phyloP scores from a whole-genome alignment of 1,140 invertebrate genomes.

The Galleria mellonella region DNA sequence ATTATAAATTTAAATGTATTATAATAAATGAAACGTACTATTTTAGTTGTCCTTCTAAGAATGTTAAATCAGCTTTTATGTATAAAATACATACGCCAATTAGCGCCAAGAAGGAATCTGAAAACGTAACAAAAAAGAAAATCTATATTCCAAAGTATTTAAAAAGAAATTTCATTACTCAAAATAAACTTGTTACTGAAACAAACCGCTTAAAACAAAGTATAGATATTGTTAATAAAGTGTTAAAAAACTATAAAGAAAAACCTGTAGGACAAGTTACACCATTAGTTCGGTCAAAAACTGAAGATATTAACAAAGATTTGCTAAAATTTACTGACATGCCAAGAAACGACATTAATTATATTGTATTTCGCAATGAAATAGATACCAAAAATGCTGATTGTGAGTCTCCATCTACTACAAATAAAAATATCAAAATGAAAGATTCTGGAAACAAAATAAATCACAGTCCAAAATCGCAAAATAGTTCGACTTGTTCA shows the following conservation, averaged over 20 bases:
- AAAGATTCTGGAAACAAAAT: constrained; percentile 14
- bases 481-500: constrained; percentile 50
- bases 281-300: constrained; percentile 4
- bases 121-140: constrained; percentile 11
- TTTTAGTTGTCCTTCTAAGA: no score
- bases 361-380: constrained; percentile 49
- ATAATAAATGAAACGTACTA: no score
- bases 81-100: no score
- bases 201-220: constrained; percentile 10
- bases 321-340: constrained; percentile 23
- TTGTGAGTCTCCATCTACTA: constrained; percentile 4
- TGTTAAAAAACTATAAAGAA: constrained; percentile 6
- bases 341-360: constrained; percentile 22
- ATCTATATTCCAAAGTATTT: constrained; percentile 31
- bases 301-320: constrained; percentile 19
- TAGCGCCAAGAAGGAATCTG: constrained; percentile 9
- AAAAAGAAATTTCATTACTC: constrained; percentile 8
- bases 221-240: constrained; percentile 4
- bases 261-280: constrained; percentile 1
- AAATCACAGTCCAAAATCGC: constrained; percentile 28
- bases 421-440: constrained; percentile 2
- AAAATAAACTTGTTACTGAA: neutral
- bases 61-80: no score
- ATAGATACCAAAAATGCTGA: constrained; percentile 25
- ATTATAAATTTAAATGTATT: no score